A percentile compares a stretch with the other conserved stretches of the same genome.
phyloP scores from a whole-genome alignment of 2,797 vertebrate species.

The Gouania willdenowi region DNA sequence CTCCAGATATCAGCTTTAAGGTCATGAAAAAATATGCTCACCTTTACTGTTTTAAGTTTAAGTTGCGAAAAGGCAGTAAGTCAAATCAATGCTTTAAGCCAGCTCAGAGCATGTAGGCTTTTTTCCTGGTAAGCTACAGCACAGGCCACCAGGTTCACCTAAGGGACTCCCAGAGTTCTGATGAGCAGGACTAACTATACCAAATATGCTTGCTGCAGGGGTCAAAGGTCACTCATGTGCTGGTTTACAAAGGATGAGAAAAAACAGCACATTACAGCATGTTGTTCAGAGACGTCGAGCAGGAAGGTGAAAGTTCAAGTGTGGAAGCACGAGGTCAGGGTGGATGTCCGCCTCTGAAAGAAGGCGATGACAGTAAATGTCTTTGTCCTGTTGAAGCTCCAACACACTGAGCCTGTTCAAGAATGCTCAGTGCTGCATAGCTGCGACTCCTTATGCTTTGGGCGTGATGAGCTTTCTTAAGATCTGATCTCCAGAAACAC shows the following conservation, averaged over 20 bases:
- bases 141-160: constrained; percentile 1
- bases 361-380: constrained; percentile 2
- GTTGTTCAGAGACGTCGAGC: constrained; percentile 15
- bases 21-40: too few species aligned
- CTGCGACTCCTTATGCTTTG: too few species aligned
- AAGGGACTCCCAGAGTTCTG: background rate
- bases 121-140: background rate
- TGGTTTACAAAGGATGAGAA: constrained; percentile 1
- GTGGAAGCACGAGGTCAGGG: constrained; percentile 4
- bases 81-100: too few species aligned
- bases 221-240: constrained; percentile 23
- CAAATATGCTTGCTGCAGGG: constrained; percentile 3
- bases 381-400: background rate
- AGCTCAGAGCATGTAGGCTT: constrained; percentile 9
- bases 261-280: constrained; percentile 23
- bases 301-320: constrained; percentile 49
- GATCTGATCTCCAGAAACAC: background rate
- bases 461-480: too few species aligned
- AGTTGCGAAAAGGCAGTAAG: too few species aligned
- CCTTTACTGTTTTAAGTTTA: too few species aligned
- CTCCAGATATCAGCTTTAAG: too few species aligned
- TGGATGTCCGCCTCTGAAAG: constrained; percentile 3
- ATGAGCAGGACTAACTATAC: background rate
- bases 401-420: background rate
- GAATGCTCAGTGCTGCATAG: too few species aligned